Evolutionary conservation across 2,888 invertebrate genomes (phyloP), one percentile per base, ranked within the genome.

Genomic region (Cosmopolites sordidus): DNA sequence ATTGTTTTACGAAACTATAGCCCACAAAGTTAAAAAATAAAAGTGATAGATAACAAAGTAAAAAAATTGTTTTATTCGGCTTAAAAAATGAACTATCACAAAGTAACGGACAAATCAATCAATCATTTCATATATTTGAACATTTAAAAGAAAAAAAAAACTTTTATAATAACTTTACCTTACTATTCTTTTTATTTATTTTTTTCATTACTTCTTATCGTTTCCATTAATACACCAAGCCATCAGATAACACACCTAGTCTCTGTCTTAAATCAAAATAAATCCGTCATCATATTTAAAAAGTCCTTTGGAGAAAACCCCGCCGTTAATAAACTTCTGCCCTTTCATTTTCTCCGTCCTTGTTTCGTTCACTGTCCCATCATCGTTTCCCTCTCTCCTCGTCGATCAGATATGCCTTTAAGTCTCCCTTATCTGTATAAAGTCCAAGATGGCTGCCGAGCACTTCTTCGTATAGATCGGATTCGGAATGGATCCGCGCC

Each of bases 361-460:
- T 9, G 16, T 43, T 33, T 1, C 15, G 16, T 33, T 4, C n/a
- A 16, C n/a, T 16, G n/a, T 11, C 17, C 3, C 18, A 14, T 1
- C 17, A 15, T 48, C 41, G 14, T 16, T 5, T 17, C 16, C 40
- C 33, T 41, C 41, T 30, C 9, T 41, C 27, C 17, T 9, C 16
- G 11, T 29, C 43, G 47, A 47, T 52, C 47, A 43, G 49, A 54
- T 54, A 44, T 42, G 45, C 54, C 50, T 22, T 8, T 47, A 43
- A 47, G 43, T 41, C 16, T 5, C 33, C 48, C 53, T 53, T 53
- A 53, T 48, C 48, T 53, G 44, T 45, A 45, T 49, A 42, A 48
- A 41, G 46, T 51, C 48, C 56, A 51, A 56, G 51, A 56, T 56
- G 56, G 56, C 56, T 43, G 51, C 51, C 51, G n/a, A 22, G 40